Evolutionary conservation across 2,888 invertebrate genomes (phyloP), one percentile per base, ranked within the genome.

Genomic region (Zygogramma bicolorata): DNA sequence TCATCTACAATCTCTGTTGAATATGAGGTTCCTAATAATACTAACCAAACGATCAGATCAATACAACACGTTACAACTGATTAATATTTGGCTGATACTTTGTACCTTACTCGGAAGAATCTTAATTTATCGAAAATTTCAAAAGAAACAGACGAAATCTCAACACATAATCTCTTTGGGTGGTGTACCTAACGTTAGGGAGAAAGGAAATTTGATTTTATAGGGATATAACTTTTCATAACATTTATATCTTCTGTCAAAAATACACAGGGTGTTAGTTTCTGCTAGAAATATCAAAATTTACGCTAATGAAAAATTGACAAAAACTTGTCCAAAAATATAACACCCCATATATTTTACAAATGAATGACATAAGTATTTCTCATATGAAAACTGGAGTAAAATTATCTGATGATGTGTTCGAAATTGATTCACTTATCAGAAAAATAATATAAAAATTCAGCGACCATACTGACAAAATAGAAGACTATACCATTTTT

Each of bases 61-160:
- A 5, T 53, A 53, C 53, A 53, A 53, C n/a, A 53, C 8, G 46
- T 46, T 46, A 46, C 10, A 46, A 13, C 18, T 46, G 53, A 53
- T 53, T 27, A 53, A 27, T 53, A 53, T 53, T 53, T 53, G 27
- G 46, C 18, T 27, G 40, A 61, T 22, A 61, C 59, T 53, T 68
- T 46, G 31, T 61, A 63, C 34, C 42, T 20, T 20, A 40, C 20
- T 46, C 42, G 29, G 63, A 63, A 40, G 31, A 63, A 49, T 5
- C 63, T 63, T 31, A 46, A 1, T 20, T 25, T 40, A 20, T 5
- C 6, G 13, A 53, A 53, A 25, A 10, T 25, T 13, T 53, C 10
- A 3, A 53, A 53, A 25, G n/a, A 25, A 20, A 18, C 46, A 10
- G 46, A 8, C 20, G 18, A 46, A 46, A 46, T 46, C 8, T 20